Evolutionary conservation across 23 tunicate species (phyloP).

Genomic region (Styela plicata): DNA sequence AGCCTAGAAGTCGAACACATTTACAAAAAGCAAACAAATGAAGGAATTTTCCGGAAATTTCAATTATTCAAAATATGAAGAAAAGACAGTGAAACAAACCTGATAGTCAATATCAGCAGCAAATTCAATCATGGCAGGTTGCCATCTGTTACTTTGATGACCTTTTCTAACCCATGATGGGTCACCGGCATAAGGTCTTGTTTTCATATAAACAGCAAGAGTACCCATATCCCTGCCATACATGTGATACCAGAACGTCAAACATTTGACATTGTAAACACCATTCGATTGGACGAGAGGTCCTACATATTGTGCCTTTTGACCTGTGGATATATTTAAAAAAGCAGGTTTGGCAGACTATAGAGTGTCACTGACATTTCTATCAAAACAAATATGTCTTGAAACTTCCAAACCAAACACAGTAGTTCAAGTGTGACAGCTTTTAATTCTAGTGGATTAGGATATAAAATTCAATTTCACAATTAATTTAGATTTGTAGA

Average conservation of each 20-base stretch:
- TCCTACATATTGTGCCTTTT: constrained; percentile 13
- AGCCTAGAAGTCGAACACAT: no score
- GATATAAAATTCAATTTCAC: no score
- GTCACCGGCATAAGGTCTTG: constrained; percentile 49
- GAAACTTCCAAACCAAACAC: background rate
- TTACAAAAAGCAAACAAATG: no score
- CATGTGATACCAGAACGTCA: constrained; percentile 75
- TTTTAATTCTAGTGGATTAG: no score
- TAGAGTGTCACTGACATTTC: no score
- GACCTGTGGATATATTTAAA: background rate
- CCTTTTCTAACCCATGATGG: constrained; percentile 43
- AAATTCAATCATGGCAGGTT: constrained; percentile 33
- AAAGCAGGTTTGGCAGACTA: no score
- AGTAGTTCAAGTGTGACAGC: no score
- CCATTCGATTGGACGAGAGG: constrained; percentile 46
- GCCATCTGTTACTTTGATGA: constrained; percentile 51
- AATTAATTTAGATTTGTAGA: no score
- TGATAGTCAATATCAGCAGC: constrained; percentile 44
- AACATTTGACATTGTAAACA: constrained; percentile 23
- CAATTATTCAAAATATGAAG: no score
- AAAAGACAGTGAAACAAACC: constrained; percentile 25
- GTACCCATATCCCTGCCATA: constrained; percentile 45
- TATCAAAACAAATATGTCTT: no score
- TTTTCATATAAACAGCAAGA: constrained; percentile 39
- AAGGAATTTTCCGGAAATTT: no score